Evolutionary conservation across 2,888 invertebrate species (phyloP), one percentile per base, ranked within the genome.

Genomic region (Alsophila aescularia): DNA sequence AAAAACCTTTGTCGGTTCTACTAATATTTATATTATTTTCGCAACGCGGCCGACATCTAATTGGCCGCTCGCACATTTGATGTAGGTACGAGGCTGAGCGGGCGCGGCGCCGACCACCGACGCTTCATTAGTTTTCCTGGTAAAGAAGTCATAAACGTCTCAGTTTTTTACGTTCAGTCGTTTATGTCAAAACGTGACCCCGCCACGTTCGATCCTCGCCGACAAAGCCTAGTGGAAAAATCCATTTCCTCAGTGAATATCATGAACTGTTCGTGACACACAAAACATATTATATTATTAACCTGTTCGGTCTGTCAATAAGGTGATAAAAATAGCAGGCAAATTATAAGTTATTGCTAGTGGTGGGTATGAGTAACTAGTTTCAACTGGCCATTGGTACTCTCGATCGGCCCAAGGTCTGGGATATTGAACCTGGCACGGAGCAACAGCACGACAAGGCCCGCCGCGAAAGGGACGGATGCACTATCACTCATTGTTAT

Each of bases 1-100:
- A 90, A 90, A 90, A 90, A 88, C 90, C 90, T 91, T 91, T 91
- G 91, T 90, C 91, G 91, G 91, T 88, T 90, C 90, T 91, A 91
- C 91, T 91, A 91, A 91, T 91, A 91, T 91, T 91, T 90, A 91
- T 91, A 91, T 78, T 78, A 78, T 91, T 90, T 89, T 90, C 85
- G 87, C 89, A 83, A 87, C 85, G 83, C 85, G 89, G 72, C 83
- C 89, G 87, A 89, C 88, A 89, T 91, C 88, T 91, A 91, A 91
- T 91, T 90, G 91, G 90, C 12, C 70, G 81, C 77, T 81, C 81
- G 79, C 81, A 83, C 81, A 75, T 84, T 77, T 86, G 83, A 85
- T 82, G 75, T 80, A 82, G 85, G 80, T 80, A 73, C 70, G 75
- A 69, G 69, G 75, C 66, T 66, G 66, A 66, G 62, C 55, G 54